Percentiles rank a stretch among this genome's conserved stretches.
Evolutionary conservation across 2,797 vertebrate genomes (phyloP).

Genomic region (Characodon lateralis): DNA sequence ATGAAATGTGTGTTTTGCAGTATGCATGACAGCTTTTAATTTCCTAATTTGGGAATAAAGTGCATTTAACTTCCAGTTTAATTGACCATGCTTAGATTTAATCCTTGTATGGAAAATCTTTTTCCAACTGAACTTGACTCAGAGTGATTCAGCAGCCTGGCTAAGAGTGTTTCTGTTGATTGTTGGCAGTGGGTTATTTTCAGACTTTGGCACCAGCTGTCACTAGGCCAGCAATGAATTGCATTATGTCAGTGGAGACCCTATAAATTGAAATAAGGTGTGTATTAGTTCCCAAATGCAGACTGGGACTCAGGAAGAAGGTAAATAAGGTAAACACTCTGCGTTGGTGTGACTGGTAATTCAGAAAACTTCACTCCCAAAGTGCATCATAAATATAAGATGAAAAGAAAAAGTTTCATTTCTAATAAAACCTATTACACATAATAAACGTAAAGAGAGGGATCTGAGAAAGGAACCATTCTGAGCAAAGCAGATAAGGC

Average conservation of each 20-base stretch:
- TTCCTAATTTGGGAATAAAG: constrained; percentile 37
- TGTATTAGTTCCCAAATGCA: neutral
- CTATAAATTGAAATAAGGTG: neutral
- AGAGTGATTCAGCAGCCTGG: constrained; percentile 19
- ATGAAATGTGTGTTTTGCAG: constrained; percentile 18
- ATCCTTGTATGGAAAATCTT: constrained; percentile 27
- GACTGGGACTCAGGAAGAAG: neutral
- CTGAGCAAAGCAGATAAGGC: neutral
- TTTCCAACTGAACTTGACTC: constrained; percentile 27
- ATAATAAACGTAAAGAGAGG: neutral
- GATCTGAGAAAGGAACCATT: neutral
- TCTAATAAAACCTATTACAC: neutral
- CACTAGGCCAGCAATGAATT: constrained; percentile 9
- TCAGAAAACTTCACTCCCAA: neutral
- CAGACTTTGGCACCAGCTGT: constrained; percentile 1
- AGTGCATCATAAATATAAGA: neutral
- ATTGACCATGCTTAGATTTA: constrained; percentile 21
- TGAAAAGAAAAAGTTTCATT: neutral
- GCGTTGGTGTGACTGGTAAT: neutral
- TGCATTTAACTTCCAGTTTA: constrained; percentile 24
- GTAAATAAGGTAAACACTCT: neutral
- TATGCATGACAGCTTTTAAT: constrained; percentile 13
- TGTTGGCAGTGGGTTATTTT: constrained; percentile 21
- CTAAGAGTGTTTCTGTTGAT: neutral
- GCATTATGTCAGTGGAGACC: constrained; percentile 11